Conservation (phyloP, 2,113 vertebrate species). For the Poicephalus meyeri region DNA sequence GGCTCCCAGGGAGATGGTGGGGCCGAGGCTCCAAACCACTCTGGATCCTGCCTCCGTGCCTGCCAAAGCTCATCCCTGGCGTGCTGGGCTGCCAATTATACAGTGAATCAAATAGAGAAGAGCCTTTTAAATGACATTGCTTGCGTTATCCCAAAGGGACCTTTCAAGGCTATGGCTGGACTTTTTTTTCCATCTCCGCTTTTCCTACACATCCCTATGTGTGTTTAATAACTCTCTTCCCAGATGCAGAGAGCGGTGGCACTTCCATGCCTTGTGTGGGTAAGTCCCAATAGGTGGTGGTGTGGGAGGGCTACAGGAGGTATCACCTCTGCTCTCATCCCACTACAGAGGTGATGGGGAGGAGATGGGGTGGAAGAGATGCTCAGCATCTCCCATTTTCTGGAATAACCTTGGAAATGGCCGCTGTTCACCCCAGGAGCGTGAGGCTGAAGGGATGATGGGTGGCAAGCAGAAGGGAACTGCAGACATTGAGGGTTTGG, state of each 20-base stretch:
- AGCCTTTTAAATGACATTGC: background rate
- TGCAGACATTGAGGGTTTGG: rapidly evolving
- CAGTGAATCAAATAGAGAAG: background rate
- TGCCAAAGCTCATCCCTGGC: background rate
- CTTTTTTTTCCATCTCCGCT: background rate
- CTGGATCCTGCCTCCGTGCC: background rate
- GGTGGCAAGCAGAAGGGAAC: background rate
- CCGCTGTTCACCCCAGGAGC: rapidly evolving
- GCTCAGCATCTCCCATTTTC: background rate
- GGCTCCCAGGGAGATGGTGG: background rate
- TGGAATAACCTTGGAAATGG: background rate
- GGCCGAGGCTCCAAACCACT: background rate
- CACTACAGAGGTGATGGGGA: background rate
- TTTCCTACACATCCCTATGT: background rate
- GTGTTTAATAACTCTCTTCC: background rate
- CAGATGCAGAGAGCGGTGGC: background rate
- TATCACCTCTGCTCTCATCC: background rate
- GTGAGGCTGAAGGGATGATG: rapidly evolving
- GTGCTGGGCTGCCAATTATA: background rate
- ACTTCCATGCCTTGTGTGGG: background rate
- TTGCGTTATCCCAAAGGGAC: background rate
- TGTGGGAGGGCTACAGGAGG: rapidly evolving
- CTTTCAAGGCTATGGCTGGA: background rate
- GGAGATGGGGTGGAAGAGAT: background rate
- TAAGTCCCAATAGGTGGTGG: background rate